Conservation (phyloP, 2,888 invertebrate genomes). For the Melolontha melolontha region DNA sequence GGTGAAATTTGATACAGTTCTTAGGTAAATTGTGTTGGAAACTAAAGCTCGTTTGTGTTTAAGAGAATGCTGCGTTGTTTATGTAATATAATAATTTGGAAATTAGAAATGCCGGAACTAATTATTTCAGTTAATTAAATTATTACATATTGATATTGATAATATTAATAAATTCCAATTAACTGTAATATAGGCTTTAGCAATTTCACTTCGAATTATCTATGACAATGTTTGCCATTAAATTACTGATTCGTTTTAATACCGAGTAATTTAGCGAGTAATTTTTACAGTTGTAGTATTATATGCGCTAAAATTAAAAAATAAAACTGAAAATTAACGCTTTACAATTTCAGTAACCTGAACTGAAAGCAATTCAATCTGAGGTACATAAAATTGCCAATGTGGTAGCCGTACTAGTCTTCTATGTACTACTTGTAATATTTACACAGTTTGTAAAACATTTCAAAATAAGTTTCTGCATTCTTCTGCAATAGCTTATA, state of each 20-base stretch:
- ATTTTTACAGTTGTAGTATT: no score
- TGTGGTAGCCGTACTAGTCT: no score
- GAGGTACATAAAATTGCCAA: no score
- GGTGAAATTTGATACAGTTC: conserved; percentile 8
- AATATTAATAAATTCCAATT: conserved; percentile 25
- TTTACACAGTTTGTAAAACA: no score
- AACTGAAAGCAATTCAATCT: no score
- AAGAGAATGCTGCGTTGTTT: conserved; percentile 10
- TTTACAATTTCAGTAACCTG: no score
- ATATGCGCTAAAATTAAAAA: no score
- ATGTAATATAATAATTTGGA: conserved; percentile 21
- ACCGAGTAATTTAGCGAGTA: no score
- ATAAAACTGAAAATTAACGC: no score
- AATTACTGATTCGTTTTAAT: not conserved
- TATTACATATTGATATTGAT: not conserved
- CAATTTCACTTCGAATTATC: not conserved
- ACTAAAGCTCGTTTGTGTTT: not conserved
- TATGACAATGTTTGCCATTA: not conserved
- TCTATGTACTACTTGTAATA: no score
- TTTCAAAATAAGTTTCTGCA: no score
- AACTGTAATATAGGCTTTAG: not conserved
- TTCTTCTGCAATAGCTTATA: no score
- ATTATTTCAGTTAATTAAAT: conserved; percentile 25
- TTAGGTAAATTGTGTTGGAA: not conserved
- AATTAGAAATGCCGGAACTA: conserved; percentile 17